Evolutionary conservation across 2,113 vertebrate species (phyloP), one percentile per base, ranked within the genome.

Genomic region (Petrocephalus zakoni): DNA sequence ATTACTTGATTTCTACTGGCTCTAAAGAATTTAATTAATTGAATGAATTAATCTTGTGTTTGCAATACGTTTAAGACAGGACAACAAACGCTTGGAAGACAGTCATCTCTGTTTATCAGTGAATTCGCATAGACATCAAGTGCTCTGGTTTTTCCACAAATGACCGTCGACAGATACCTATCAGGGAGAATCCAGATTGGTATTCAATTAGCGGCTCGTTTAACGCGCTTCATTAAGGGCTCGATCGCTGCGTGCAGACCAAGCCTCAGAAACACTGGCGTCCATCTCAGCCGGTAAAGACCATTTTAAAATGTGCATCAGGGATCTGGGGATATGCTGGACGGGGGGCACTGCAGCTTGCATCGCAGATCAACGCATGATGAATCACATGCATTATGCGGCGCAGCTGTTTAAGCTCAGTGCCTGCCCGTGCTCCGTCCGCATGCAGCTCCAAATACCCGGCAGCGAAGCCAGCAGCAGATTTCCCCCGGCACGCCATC

Each of bases 41-140:
- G 84, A 86, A 85, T 85, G 51, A 85, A 86, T 86, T 86, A 42
- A 56, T 86, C 84, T 86, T 55, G 84, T 86, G 29, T 34, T 29
- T 29, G 52, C 17, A 86, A 86, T 22, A 86, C 19, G 29, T 86
- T 55, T 56, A 56, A 85, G 52, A 29, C 19, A 49, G 52, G 55
- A 55, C 84, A 86, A 86, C 5, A 86, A 86, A 86, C 19, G 52
- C n/a, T 55, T 37, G n/a, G 52, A 85, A 53, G 52, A 19, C 29
- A 86, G 22, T 81, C 75, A 81, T 34, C 42, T 78, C 29, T 22
- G 19, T 47, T 83, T 83, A 83, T 83, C 81, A 22, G 2, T 83
- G 81, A 46, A 83, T 83, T 83, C 7, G 52, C 84, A 86, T 5
- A 17, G 13, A 46, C 78, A 82, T 47, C 78, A 53, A 86, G 52